Percentiles rank a stretch among this genome's conserved stretches.
Evolutionary conservation across 2,888 invertebrate genomes (phyloP).

Genomic region (Tetramorium bicarinatum): DNA sequence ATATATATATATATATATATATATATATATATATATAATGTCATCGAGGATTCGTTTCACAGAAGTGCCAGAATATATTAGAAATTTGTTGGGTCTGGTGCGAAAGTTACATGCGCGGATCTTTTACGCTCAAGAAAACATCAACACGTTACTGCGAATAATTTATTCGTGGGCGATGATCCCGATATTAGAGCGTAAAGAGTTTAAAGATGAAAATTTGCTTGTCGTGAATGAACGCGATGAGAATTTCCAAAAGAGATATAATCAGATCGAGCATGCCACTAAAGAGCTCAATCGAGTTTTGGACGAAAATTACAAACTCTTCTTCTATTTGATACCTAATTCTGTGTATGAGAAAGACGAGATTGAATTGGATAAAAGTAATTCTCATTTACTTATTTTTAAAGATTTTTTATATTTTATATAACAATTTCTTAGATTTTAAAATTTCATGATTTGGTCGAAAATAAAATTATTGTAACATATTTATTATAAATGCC

Average conservation of each 20-base stretch:
- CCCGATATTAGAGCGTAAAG: constrained; percentile 92
- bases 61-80: constrained; percentile 91
- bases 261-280: constrained; percentile 86
- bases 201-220: constrained; percentile 88
- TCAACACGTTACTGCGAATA: constrained; percentile 88
- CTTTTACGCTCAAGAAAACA: constrained; percentile 90
- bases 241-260: constrained; percentile 88
- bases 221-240: constrained; percentile 88
- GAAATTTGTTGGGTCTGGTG: constrained; percentile 90
- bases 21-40: no score
- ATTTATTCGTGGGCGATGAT: constrained; percentile 91
- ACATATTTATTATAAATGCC: neutral
- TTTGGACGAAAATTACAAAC: constrained; percentile 89
- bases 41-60: constrained; percentile 83
- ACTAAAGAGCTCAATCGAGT: constrained; percentile 88
- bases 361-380: constrained; percentile 32
- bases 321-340: constrained; percentile 90
- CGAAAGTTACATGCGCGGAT: constrained; percentile 91
- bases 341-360: constrained; percentile 77
- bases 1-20: no score
- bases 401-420: neutral
- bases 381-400: constrained; percentile 4
- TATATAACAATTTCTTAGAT: neutral
- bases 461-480: neutral
- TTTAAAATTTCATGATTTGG: neutral